Base-by-base conservation (phyloP, 2,797 vertebrate genomes). In the Rhynchonycteris naso region DNA sequence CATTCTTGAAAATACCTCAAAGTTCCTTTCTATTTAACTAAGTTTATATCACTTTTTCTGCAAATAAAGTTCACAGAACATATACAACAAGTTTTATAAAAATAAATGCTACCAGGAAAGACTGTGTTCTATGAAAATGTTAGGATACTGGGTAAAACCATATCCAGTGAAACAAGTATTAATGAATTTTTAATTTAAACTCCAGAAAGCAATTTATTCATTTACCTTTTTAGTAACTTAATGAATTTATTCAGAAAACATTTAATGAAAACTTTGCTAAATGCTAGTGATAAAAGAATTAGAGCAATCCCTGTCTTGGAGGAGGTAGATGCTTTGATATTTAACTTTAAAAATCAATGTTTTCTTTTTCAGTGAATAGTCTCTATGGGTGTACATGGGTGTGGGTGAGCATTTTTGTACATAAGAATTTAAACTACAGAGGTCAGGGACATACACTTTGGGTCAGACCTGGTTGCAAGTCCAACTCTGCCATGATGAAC, bases 51-150 rank as follows among this genome's bases (percentile, higher is more conserved):
- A 50, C 28, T 92, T 59, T 86, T 56, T 14, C 24, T 61, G 28
- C 87, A 92, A 90, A 86, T n/a, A 94, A 88, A 75, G 33, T 78
- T 82, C 15, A 78, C 1, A 78, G 28, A 21, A 43, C 7, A 92
- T 66, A 90, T 86, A n/a, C 19, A 74, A 69, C 16, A 76, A 61
- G 72, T 87, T 61, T 79, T 30, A 33, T 13, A 22, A 83, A 94
- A 87, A 54, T 9, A 72, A 86, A 56, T 78, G 24, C 10, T 79
- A n/a, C 68, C 33, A 68, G 50, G 38, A 26, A 94, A 61, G n/a
- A 61, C 15, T 26, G 43, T 26, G 8, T 79, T 74, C 38, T 30
- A 56, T 15, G 38, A 91, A 85, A 58, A 28, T 81, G 1, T 35
- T 79, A 28, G 65, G 69, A 69, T 50, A 26, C 6, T 91, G 10